A percentile compares a stretch with the other conserved stretches of the same genome.
Conservation (phyloP, 2,888 invertebrate genomes). For the Trichopoda pennipes region DNA sequence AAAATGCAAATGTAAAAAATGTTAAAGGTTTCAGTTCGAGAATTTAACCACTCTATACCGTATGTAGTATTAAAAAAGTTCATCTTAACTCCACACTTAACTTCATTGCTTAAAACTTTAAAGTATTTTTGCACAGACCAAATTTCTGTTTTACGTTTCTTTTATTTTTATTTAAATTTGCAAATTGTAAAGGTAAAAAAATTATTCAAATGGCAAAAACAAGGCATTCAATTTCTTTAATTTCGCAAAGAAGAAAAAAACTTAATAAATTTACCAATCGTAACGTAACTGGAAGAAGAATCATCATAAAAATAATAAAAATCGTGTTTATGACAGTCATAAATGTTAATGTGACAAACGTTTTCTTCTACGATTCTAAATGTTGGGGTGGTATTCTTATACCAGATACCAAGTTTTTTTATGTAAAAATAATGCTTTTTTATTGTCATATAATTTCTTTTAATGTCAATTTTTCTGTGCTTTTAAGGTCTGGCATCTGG, state of each 20-base stretch:
- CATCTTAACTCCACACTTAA: not conserved
- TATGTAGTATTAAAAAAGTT: not conserved
- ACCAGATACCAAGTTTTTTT: constrained; percentile 22
- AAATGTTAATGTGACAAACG: constrained; percentile 73
- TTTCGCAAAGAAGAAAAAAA: constrained; percentile 29
- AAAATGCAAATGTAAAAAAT: not conserved
- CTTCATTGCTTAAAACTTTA: not conserved
- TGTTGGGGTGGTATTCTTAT: constrained; percentile 5
- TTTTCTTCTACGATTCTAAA: constrained; percentile 40
- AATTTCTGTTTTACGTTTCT: constrained; percentile 6
- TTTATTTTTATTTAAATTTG: constrained; percentile 11
- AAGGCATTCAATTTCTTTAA: constrained; percentile 61
- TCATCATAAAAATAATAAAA: constrained; percentile 71
- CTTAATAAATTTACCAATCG: constrained; percentile 52
- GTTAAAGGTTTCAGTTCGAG: not conserved
- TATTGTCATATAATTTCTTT: constrained; percentile 68
- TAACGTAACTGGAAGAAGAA: constrained; percentile 41
- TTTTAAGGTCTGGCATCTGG: constrained; percentile 65
- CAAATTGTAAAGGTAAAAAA: constrained; percentile 28
- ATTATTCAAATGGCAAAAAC: constrained; percentile 19
- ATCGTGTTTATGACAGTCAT: constrained; percentile 70
- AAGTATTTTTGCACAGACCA: constrained; percentile 5
- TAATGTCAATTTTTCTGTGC: constrained; percentile 44
- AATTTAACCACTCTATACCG: no score
- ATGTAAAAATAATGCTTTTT: constrained; percentile 64